Evolutionary conservation across 2,888 invertebrate genomes (phyloP), one percentile per base, ranked within the genome.

Genomic region (Drosophila differens): DNA sequence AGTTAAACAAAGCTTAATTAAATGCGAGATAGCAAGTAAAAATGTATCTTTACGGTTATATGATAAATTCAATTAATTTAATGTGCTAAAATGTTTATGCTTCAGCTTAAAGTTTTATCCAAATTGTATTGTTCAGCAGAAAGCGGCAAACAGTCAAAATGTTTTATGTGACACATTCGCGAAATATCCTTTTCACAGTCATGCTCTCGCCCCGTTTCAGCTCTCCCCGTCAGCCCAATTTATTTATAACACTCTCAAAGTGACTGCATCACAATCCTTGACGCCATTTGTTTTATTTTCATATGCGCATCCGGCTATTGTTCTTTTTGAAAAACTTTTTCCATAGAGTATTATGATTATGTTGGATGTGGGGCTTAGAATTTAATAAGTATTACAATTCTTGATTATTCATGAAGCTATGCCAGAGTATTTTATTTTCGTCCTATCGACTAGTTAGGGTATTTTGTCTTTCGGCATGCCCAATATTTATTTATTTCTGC

Each of bases 191-290:
- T 66, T 60, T 75, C 76, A 74, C 71, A 64, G 82, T 65, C 74
- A 69, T 30, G 39, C 33, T 37, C 51, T 28, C 1, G 2, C 25
- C 4, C 19, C 22, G 0, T 22, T 44, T 1, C 6, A 22, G 4
- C 32, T 3, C n/a, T 16, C 22, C 35, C 14, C 3, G 12, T 2
- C 28, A 22, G 30, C 25, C 57, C 25, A 57, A 51, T 60, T 73
- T 73, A 76, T 84, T 77, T 82, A 67, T 57, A 71, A 70, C 89
- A 76, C 89, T 67, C 77, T 79, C 63, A 71, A 66, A 71, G 74
- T 76, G 76, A 65, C 58, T 75, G 86, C 62, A 61, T 70, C 76
- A 76, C 53, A 76, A 76, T 79, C 64, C 76, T 73, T 68, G 68
- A 67, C 37, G 59, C 52, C 57, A 47, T 74, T 78, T 76, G 57